A percentile compares a stretch with the other conserved stretches of the same genome.
Evolutionary conservation across 1,140 invertebrate genomes (phyloP).

Genomic region (Theocolax elegans): DNA sequence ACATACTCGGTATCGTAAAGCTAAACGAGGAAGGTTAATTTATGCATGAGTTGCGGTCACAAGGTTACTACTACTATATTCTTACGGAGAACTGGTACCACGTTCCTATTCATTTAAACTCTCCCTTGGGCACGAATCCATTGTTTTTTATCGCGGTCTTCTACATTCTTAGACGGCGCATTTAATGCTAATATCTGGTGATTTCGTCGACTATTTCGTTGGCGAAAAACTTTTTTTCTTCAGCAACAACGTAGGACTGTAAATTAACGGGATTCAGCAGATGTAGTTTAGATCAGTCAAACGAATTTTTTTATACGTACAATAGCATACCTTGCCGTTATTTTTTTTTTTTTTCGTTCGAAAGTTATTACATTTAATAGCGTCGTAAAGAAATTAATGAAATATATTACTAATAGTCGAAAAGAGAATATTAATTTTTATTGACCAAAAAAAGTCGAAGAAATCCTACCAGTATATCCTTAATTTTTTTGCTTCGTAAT

Average conservation of each 20-base stretch:
- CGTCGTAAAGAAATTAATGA: not conserved
- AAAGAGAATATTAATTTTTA: constrained; percentile 3
- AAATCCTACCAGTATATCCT: too few relatives aligned
- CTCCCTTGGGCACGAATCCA: not conserved
- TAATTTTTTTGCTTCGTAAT: not conserved
- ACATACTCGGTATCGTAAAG: not conserved
- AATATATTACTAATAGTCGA: not conserved
- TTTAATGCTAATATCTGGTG: constrained; percentile 27
- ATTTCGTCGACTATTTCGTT: not conserved
- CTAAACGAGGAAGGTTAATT: not conserved
- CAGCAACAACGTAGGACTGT: not conserved
- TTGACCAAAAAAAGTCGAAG: not conserved
- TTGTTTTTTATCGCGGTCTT: constrained; percentile 25
- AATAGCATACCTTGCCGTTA: not conserved
- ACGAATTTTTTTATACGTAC: constrained; percentile 4
- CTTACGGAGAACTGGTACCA: constrained; percentile 7
- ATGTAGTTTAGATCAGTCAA: constrained; percentile 10
- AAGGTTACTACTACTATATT: constrained; percentile 10
- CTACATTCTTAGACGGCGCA: constrained; percentile 16
- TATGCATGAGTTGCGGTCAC: constrained; percentile 14
- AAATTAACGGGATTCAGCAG: not conserved
- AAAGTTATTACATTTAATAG: constrained; percentile 16
- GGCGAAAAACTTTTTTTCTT: not conserved
- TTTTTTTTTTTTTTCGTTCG: not conserved
- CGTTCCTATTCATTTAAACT: not conserved